phyloP scores from a whole-genome alignment of 1,140 invertebrate species.

The Sinonovacula constricta region DNA sequence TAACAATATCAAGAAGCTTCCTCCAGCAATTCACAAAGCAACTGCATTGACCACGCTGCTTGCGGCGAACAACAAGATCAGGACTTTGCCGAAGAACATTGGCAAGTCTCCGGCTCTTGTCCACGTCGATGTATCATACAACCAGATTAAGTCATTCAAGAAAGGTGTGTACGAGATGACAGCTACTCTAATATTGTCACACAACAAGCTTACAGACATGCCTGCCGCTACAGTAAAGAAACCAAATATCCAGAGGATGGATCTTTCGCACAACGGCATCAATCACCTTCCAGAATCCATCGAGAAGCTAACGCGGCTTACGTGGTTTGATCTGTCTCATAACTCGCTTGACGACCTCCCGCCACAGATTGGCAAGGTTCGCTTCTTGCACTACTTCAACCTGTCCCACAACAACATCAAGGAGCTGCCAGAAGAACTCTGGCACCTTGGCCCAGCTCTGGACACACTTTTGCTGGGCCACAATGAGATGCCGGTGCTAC shows the following conservation, averaged over 20 bases:
- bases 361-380: constrained; percentile 64
- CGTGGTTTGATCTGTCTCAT: constrained; percentile 71
- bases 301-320: constrained; percentile 70
- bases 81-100: constrained; percentile 72
- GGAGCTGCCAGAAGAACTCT: constrained; percentile 72
- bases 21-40: constrained; percentile 74
- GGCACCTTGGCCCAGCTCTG: constrained; percentile 69
- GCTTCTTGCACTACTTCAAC: constrained; percentile 68
- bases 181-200: constrained; percentile 67
- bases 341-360: constrained; percentile 74
- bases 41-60: constrained; percentile 62
- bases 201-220: constrained; percentile 70
- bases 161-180: constrained; percentile 73
- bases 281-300: constrained; percentile 69
- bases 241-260: constrained; percentile 72
- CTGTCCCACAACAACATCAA: constrained; percentile 71
- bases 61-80: constrained; percentile 71
- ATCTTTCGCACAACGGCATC: constrained; percentile 72
- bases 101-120: constrained; percentile 68
- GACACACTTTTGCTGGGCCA: constrained; percentile 64
- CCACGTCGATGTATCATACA: constrained; percentile 69
- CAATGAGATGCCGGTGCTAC: constrained; percentile 70
- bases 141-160: constrained; percentile 72
- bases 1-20: constrained; percentile 73
- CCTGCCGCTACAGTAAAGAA: constrained; percentile 71